Percentiles rank a stretch among this genome's conserved stretches.
These are phyloP conservation scores for Promerops cafer DNA, from an alignment of 2,113 vertebrate species.

Conservation along the genomic window DNA sequence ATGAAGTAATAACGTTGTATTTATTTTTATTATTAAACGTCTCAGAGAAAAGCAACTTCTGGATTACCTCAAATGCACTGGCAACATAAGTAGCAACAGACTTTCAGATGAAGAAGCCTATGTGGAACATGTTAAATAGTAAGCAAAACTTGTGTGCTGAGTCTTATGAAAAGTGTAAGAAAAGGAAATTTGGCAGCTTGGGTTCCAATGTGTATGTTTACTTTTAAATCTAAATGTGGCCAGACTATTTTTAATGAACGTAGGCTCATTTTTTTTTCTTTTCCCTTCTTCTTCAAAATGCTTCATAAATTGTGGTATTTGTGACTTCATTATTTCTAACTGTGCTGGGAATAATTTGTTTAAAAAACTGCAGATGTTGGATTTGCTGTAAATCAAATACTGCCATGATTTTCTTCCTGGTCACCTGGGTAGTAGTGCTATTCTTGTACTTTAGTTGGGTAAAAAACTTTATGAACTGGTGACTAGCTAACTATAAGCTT, in stretches of 20 bases:
- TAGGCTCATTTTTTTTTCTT: not conserved
- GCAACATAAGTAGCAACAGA: slow-evolving; percentile 44
- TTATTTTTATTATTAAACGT: slow-evolving; percentile 42
- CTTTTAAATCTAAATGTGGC: not conserved
- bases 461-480: not conserved
- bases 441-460: not conserved
- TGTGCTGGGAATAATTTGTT: not conserved
- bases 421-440: not conserved
- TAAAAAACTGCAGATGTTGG: not conserved
- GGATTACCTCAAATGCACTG: slow-evolving; percentile 52
- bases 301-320: not conserved
- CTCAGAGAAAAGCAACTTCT: slow-evolving; percentile 39
- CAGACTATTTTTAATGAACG: not conserved
- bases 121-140: slow-evolving; percentile 19
- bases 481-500: not conserved
- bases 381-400: not conserved
- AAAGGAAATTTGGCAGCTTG: not conserved
- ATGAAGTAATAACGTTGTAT: slow-evolving; percentile 62
- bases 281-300: not conserved
- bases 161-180: not conserved
- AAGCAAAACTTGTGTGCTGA: not conserved
- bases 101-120: slow-evolving; percentile 22
- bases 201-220: slow-evolving; percentile 14
- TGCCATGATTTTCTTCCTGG: not conserved
- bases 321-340: not conserved